Evolutionary conservation across 2,888 invertebrate species (phyloP), one percentile per base, ranked within the genome.

Genomic region (Spisula subtruncata): DNA sequence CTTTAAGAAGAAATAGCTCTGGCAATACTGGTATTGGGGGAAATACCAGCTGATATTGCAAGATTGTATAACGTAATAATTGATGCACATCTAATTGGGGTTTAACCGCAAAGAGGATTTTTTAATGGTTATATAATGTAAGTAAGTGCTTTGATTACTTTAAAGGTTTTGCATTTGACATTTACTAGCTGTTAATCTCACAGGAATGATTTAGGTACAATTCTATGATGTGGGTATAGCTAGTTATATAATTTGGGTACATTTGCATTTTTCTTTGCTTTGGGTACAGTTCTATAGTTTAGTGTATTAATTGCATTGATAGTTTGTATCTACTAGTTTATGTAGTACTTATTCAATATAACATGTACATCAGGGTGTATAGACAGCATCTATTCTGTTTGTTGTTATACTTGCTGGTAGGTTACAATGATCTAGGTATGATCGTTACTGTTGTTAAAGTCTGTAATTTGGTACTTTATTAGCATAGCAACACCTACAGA

Each of bases 1-100:
- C 75, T 75, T 75, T 32, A 75, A 75, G 35, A 6, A 75, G 18
- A 35, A 60, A 25, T 32, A 75, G 25, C 32, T 32, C 16, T 18
- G 29, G 35, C 16, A 75, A 35, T 75, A 35, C 75, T n/a, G n/a
- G n/a, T n/a, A n/a, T n/a, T n/a, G n/a, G n/a, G n/a, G n/a, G 75
- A 75, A 75, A 75, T 75, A 75, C 75, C 35, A 32, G 16, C 75
- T 75, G 75, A 75, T 32, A 75, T 75, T 75, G 75, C 75, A 75
- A 35, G 75, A 20, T 35, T 29, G 18, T 35, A 14, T 2, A 41
- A 8, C 2, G 8, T 41, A 41, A 41, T 41, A 41, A 41, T 32
- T 75, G 75, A 75, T 75, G 32, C 35, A 25, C 4, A 41, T 41
- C 41, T 41, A 41, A n/a, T 66, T 66, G n/a, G n/a, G 60, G 25